phyloP scores from a whole-genome alignment of 2,888 invertebrate species.

The Nomada hirtipes region DNA sequence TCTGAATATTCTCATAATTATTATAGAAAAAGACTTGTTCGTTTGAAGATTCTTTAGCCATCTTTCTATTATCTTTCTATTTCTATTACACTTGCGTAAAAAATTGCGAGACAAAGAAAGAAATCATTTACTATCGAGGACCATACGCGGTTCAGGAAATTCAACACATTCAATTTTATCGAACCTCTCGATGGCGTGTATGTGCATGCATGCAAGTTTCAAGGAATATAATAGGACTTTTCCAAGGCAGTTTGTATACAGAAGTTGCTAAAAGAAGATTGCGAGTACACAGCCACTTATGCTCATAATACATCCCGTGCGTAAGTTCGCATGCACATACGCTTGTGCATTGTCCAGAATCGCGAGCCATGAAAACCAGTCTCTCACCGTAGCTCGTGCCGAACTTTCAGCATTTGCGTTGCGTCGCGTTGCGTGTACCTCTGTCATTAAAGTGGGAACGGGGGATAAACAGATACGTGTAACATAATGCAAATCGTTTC shows the following conservation, averaged over 20 bases:
- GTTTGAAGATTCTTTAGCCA: not conserved
- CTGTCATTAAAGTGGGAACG: constrained; percentile 29
- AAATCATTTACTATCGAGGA: not conserved
- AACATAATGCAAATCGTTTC: not conserved
- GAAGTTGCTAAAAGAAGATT: constrained; percentile 48
- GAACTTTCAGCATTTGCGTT: constrained; percentile 53
- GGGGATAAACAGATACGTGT: constrained; percentile 5
- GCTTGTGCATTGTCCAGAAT: constrained; percentile 75
- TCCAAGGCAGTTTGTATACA: constrained; percentile 30
- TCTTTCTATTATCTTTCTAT: not conserved
- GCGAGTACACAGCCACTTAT: constrained; percentile 58
- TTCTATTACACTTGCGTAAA: too few species aligned
- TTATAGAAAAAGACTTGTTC: not conserved
- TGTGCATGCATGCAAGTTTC: not conserved
- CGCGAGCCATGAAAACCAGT: constrained; percentile 77
- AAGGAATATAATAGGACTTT: constrained; percentile 4
- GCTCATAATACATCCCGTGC: constrained; percentile 59
- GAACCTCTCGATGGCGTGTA: too few species aligned
- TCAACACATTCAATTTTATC: not conserved
- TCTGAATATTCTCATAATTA: not conserved
- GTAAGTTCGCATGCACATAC: constrained; percentile 61
- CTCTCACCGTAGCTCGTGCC: constrained; percentile 72
- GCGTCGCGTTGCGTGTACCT: constrained; percentile 34
- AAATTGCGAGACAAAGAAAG: too few species aligned
- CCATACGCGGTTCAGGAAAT: too few species aligned